A percentile compares a stretch with the other conserved stretches of the same genome.
Evolutionary conservation across 2,888 invertebrate genomes (phyloP).

Genomic region (Bhutanitis thaidina): DNA sequence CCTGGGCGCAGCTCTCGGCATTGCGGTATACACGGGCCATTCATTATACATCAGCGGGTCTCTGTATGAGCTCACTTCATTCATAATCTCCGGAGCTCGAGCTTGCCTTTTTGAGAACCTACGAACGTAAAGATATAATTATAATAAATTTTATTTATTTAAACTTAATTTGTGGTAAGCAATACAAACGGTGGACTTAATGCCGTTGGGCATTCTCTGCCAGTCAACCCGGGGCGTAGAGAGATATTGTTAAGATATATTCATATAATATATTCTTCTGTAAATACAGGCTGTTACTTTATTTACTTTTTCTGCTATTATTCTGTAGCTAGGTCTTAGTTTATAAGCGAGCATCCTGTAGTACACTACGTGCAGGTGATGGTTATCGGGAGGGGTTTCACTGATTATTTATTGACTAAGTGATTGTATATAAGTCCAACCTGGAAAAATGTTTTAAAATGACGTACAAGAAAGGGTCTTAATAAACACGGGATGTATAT

Average conservation of each 20-base stretch:
- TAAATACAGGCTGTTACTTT: too few species aligned
- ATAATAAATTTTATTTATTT: not conserved
- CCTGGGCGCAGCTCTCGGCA: slow-evolving; percentile 74
- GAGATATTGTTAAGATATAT: too few species aligned
- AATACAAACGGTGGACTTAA: too few species aligned
- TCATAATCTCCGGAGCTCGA: slow-evolving; percentile 91
- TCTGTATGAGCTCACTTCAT: slow-evolving; percentile 90
- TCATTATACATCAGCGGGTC: slow-evolving; percentile 91
- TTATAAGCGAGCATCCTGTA: too few species aligned
- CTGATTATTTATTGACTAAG: not conserved
- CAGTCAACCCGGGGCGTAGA: too few species aligned
- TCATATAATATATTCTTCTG: too few species aligned
- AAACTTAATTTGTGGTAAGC: too few species aligned
- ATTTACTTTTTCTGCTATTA: too few species aligned
- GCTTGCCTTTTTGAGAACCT: slow-evolving; percentile 93
- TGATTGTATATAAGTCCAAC: too few species aligned
- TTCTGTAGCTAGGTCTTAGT: too few species aligned
- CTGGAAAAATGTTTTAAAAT: not conserved
- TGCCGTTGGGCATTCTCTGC: too few species aligned
- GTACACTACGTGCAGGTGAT: too few species aligned
- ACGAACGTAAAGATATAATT: slow-evolving; percentile 25
- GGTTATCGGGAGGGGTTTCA: not conserved
- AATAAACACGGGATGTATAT: not conserved
- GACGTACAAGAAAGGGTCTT: not conserved
- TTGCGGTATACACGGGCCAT: slow-evolving; percentile 84